Evolutionary conservation across 2,797 vertebrate genomes (phyloP).

Genomic region (Numenius phaeopus): DNA sequence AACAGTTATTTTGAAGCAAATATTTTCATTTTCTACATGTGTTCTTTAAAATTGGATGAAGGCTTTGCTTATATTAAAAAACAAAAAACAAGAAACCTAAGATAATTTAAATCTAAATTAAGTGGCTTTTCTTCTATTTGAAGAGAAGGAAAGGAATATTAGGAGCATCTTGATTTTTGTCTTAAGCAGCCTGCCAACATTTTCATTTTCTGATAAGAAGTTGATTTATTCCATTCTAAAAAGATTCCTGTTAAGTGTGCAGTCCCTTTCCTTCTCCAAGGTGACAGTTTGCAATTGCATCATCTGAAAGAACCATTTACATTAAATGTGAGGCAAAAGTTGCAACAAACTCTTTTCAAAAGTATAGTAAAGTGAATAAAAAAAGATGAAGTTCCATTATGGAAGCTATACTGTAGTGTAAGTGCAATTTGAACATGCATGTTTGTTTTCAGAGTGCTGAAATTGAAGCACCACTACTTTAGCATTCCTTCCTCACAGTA

Average conservation of each 20-base stretch:
- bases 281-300: neutral
- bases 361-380: neutral
- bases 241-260: neutral
- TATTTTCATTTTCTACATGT: neutral
- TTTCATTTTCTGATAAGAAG: neutral
- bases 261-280: neutral
- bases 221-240: neutral
- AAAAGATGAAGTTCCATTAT: neutral
- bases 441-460: neutral
- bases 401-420: neutral
- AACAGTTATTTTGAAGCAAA: neutral
- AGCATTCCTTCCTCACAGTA: neutral
- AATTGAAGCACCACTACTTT: neutral
- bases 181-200: neutral
- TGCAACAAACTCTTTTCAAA: neutral
- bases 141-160: neutral
- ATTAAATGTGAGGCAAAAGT: neutral
- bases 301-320: neutral
- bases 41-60: neutral
- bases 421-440: neutral
- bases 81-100: neutral
- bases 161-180: neutral
- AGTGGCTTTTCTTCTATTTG: neutral
- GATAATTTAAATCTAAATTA: neutral
- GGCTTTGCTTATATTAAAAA: neutral